Conservation (phyloP, 1,140 invertebrate genomes). For the Aphaenogaster ashmeadi region DNA sequence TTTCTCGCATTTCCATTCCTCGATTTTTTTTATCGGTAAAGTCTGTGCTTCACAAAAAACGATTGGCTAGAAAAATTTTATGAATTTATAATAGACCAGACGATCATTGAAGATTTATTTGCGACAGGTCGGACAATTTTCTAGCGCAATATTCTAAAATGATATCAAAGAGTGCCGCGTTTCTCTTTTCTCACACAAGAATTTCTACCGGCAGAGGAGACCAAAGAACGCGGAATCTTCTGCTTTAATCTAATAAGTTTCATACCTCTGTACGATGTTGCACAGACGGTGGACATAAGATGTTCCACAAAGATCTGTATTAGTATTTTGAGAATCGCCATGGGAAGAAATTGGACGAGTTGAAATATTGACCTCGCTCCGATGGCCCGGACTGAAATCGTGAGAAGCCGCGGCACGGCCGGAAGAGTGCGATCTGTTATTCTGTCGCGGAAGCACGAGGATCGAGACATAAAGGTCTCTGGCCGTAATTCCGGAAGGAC, state of each 20-base stretch:
- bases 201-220: not conserved
- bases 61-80: conserved; percentile 9
- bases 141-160: not conserved
- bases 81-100: conserved; percentile 7
- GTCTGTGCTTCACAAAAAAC: not conserved
- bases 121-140: not conserved
- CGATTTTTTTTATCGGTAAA: conserved; percentile 37
- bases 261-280: not conserved
- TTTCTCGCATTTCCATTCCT: conserved; percentile 28
- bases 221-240: not conserved
- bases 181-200: not conserved
- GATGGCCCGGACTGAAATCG: conserved; percentile 27
- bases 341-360: not conserved
- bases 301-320: not conserved
- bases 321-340: conserved; percentile 24
- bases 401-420: not conserved
- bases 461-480: conserved; percentile 52
- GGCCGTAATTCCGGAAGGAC: conserved; percentile 49
- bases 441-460: conserved; percentile 48
- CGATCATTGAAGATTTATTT: conserved; percentile 29
- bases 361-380: conserved; percentile 26
- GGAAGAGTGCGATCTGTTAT: conserved; percentile 52
- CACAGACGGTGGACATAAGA: not conserved
- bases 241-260: conserved; percentile 8
- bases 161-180: not conserved